A percentile compares a stretch with the other conserved stretches of the same genome.
phyloP scores from a whole-genome alignment of 2,888 invertebrate genomes.

The Plagiodera versicolora region DNA sequence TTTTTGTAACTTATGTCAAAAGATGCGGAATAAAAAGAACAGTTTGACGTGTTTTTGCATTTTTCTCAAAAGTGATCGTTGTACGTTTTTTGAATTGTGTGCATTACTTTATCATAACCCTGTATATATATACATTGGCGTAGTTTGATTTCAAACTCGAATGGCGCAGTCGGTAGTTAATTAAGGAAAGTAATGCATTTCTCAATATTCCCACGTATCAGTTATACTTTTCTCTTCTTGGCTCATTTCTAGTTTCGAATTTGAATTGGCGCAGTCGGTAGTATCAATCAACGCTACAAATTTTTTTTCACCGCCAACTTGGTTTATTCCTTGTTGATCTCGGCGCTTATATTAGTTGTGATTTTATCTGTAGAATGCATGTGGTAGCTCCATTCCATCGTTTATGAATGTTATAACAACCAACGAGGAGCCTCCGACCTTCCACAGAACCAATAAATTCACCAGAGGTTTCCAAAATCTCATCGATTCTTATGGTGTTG shows the following conservation, averaged over 20 bases:
- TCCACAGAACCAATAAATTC: conserved; percentile 73
- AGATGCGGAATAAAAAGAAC: no score
- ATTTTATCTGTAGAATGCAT: conserved; percentile 51
- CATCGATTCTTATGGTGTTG: conserved; percentile 76
- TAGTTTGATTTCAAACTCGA: no score
- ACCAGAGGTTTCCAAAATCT: conserved; percentile 74
- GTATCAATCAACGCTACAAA: no score
- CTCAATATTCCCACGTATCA: no score
- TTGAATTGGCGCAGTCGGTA: not conserved
- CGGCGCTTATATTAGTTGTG: conserved; percentile 3
- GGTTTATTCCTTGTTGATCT: not conserved
- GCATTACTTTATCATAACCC: no score
- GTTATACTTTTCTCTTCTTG: no score
- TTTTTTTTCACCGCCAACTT: not conserved
- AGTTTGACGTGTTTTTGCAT: no score
- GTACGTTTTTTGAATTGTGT: no score
- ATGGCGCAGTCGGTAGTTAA: not conserved
- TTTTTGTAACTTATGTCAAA: no score
- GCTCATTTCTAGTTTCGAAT: not conserved
- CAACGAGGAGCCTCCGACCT: conserved; percentile 69
- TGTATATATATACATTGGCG: no score
- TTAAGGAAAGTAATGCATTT: no score
- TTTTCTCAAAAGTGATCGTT: no score
- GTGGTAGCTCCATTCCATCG: conserved; percentile 71
- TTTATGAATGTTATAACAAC: conserved; percentile 71